phyloP scores from a whole-genome alignment of 2,797 vertebrate genomes.

The Mycteria americana region DNA sequence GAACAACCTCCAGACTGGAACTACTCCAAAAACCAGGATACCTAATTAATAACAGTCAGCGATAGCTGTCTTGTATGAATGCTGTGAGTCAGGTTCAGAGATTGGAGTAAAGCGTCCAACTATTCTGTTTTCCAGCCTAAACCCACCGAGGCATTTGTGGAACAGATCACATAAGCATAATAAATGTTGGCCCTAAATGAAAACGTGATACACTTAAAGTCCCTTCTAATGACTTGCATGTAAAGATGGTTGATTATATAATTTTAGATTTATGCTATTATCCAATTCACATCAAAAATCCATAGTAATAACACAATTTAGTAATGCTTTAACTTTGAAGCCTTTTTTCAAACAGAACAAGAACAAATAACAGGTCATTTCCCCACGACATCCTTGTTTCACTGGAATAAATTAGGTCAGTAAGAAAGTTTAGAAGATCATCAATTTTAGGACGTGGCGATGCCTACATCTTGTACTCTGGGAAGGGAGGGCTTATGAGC shows the following conservation, averaged over 20 bases:
- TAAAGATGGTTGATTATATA: not conserved
- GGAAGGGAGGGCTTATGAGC: not conserved
- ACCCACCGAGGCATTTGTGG: not conserved
- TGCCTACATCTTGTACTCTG: too few relatives aligned
- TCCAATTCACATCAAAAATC: not conserved
- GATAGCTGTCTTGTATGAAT: not conserved
- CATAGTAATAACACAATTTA: not conserved
- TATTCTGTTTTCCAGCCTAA: not conserved
- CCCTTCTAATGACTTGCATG: not conserved
- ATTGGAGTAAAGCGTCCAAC: not conserved
- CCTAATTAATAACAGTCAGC: not conserved
- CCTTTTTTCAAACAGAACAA: not conserved
- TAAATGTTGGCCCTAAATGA: not conserved
- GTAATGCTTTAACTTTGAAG: not conserved
- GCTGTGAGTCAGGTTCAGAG: not conserved
- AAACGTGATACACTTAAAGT: not conserved
- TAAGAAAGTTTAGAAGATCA: not conserved
- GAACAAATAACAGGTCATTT: not conserved
- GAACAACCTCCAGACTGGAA: not conserved
- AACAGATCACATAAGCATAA: not conserved
- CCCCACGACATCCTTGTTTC: not conserved
- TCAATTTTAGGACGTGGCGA: not conserved
- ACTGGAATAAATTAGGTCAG: not conserved
- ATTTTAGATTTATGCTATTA: not conserved
- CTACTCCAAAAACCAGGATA: not conserved